These are phyloP conservation scores for Cyaniris semiargus DNA, from an alignment of 2,888 invertebrate genomes.

Conservation along the genomic window DNA sequence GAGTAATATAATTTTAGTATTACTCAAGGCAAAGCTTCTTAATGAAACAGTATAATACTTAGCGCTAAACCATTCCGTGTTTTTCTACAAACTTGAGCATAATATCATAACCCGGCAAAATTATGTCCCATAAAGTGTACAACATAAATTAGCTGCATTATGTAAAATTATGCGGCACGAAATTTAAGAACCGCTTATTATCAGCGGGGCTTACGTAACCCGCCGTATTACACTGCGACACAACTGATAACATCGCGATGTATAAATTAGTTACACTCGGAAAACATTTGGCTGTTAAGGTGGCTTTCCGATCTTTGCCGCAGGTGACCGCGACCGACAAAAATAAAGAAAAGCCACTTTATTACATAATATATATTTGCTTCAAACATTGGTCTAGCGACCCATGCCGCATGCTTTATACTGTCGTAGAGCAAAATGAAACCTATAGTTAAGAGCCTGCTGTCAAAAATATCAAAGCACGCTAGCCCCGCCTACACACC, in stretches of 20 bases:
- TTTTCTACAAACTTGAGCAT: not conserved
- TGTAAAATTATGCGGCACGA: constrained; percentile 31
- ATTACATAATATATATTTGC: too few relatives aligned
- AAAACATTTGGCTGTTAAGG: constrained; percentile 42
- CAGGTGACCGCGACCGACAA: too few relatives aligned
- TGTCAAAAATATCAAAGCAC: too few relatives aligned
- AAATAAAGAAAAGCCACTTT: too few relatives aligned
- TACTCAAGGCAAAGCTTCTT: not conserved
- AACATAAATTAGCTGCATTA: constrained; percentile 29
- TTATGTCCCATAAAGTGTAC: not conserved
- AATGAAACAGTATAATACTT: not conserved
- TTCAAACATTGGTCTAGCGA: too few relatives aligned
- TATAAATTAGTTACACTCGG: constrained; percentile 62
- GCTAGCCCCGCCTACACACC: too few relatives aligned
- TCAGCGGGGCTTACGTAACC: constrained; percentile 46
- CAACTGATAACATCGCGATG: constrained; percentile 57
- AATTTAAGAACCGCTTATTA: constrained; percentile 38
- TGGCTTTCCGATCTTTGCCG: too few relatives aligned
- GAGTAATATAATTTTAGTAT: too few relatives aligned
- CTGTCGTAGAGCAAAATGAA: too few relatives aligned
- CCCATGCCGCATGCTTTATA: too few relatives aligned
- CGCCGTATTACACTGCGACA: constrained; percentile 50
- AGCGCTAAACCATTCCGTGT: not conserved
- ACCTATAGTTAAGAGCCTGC: too few relatives aligned
- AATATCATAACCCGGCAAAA: not conserved